Conservation (phyloP, 2,888 invertebrate species). For the Eristalis tenax region DNA sequence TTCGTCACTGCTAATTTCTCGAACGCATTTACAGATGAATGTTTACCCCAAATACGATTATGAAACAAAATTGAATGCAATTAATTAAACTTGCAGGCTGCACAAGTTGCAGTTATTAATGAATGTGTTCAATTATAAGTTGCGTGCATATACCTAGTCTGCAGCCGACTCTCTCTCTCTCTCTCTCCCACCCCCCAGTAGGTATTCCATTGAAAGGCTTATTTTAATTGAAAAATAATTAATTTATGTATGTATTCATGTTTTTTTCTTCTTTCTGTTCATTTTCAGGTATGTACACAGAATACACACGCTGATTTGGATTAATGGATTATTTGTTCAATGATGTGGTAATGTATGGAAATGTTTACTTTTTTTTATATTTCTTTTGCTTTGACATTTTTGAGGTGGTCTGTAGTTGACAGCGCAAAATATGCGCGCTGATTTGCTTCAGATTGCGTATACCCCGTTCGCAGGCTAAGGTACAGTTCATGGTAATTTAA, state of each 20-base stretch:
- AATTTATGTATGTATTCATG: background rate
- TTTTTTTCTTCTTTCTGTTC: slow-evolving; percentile 13
- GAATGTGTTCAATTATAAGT: background rate
- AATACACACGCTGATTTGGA: slow-evolving; percentile 44
- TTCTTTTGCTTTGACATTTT: background rate
- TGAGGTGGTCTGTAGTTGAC: background rate
- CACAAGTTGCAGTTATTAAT: slow-evolving; percentile 1
- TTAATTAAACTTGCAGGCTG: background rate
- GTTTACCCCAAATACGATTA: background rate
- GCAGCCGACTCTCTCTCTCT: too few relatives aligned
- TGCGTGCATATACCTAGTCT: background rate
- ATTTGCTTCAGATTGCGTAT: background rate
- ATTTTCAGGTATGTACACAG: slow-evolving; percentile 54
- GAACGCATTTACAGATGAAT: background rate
- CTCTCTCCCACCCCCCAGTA: too few relatives aligned
- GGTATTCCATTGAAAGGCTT: background rate
- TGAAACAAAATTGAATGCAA: background rate
- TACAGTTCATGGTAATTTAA: background rate
- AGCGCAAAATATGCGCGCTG: too few relatives aligned
- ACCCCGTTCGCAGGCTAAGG: background rate
- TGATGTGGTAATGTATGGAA: slow-evolving; percentile 58
- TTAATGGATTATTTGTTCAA: slow-evolving; percentile 54
- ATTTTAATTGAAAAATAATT: background rate
- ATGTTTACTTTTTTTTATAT: background rate
- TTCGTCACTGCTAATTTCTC: background rate